Evolutionary conservation across 2,888 invertebrate genomes (phyloP), one percentile per base, ranked within the genome.

Genomic region (Thereva nobilitata): DNA sequence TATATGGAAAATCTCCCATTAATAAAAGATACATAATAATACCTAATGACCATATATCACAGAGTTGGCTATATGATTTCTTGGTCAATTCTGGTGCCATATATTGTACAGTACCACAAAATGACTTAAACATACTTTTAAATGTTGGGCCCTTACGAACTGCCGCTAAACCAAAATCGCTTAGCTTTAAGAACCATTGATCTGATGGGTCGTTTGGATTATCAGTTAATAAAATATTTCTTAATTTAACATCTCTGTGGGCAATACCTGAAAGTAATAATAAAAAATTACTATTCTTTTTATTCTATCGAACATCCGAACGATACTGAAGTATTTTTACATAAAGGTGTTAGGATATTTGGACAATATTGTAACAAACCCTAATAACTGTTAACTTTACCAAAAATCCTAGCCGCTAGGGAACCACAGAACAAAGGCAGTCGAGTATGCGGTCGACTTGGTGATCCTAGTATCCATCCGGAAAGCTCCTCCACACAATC

Each of bases 71-170:
- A 37, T 64, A 67, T 10, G 64, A 56, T 44, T 56, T 67, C 8
- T 56, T 64, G 12, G 10, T 35, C 38, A 67, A n/a, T 55, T 67
- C 67, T 37, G 67, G 67, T 23, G 67, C 67, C 57, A 67, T 67
- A 34, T 67, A 67, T 7, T 50, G 50, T 7, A 56, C 40, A 9
- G 67, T 67, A 7, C 67, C 67, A 57, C 67, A 67, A 10, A 67
- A 56, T n/a, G 49, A 54, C 23, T 49, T 61, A 7, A 64, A 41
- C 64, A 53, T 53, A 5, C 8, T 38, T 12, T 53, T n/a, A n/a
- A 53, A 53, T 35, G 12, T 53, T 3, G 42, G 55, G n/a, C 52
- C 40, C 8, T 35, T 12, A 41, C 56, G 47, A 10, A 45, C 49
- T 8, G 67, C 56, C 35, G 64, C 64, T 9, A 67, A 52, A 8